These are phyloP conservation scores for Sylvia atricapilla DNA, from an alignment of 2,113 vertebrate species.

Conservation along the genomic window DNA sequence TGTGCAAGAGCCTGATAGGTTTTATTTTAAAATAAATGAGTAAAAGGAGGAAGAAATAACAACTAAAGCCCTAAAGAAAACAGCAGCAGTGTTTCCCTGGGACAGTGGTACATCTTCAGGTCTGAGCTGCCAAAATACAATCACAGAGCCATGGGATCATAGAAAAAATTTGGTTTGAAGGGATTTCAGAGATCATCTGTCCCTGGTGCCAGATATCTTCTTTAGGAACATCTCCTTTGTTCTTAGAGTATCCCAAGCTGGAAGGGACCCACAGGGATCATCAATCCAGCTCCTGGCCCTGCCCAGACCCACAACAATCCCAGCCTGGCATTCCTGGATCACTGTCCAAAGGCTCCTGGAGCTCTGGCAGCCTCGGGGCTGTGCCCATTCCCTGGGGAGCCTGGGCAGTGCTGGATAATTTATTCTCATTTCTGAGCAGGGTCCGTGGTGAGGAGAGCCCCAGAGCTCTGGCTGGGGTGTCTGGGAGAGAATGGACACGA, in stretches of 20 bases:
- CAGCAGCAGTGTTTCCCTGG: not conserved
- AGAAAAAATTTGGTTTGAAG: not conserved
- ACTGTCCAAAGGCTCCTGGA: not conserved
- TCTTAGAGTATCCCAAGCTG: not conserved
- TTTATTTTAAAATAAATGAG: not conserved
- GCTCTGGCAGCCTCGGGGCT: not conserved
- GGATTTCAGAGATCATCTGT: not conserved
- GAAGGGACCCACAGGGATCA: not conserved
- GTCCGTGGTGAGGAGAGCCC: not conserved
- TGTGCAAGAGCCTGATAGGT: not conserved
- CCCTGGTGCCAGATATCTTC: not conserved
- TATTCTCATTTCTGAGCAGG: not conserved
- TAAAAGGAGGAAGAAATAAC: not conserved
- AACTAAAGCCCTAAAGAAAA: not conserved
- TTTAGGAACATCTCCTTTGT: not conserved
- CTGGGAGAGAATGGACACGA: not conserved
- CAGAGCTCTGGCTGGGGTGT: not conserved
- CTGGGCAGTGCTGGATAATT: not conserved
- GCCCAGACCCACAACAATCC: not conserved
- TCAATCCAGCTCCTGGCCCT: not conserved
- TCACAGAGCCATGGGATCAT: not conserved
- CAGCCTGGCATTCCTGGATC: not conserved
- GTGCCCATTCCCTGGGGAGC: not conserved
- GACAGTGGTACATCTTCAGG: not conserved
- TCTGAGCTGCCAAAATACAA: not conserved